Percentiles rank a stretch among this genome's conserved stretches.
Evolutionary conservation across 2,888 invertebrate genomes (phyloP).

Genomic region (Himalopsyche tibetana): DNA sequence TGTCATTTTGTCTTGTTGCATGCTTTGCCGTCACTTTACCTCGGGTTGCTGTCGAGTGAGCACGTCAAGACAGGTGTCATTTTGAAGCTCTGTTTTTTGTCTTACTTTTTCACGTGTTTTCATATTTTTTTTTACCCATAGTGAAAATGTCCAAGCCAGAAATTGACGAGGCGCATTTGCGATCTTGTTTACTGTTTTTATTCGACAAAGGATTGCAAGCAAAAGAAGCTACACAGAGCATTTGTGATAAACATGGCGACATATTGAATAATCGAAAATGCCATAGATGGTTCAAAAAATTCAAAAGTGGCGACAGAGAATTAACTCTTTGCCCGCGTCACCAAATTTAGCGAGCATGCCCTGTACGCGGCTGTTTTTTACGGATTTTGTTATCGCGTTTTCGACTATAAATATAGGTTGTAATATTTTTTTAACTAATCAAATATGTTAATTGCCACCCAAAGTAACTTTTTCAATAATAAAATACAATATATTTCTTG

Average conservation of each 20-base stretch:
- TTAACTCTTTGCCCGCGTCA: too few relatives aligned
- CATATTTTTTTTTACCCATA: not conserved
- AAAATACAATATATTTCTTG: too few relatives aligned
- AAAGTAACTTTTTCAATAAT: too few relatives aligned
- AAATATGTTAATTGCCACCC: too few relatives aligned
- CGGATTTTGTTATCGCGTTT: too few relatives aligned
- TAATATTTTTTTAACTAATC: too few relatives aligned
- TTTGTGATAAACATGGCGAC: conserved; percentile 16
- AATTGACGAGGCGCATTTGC: not conserved
- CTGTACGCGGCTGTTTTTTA: too few relatives aligned
- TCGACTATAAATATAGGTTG: too few relatives aligned
- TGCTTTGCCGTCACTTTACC: too few relatives aligned
- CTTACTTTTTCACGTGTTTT: not conserved
- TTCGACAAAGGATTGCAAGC: conserved; percentile 27
- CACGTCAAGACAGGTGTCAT: not conserved
- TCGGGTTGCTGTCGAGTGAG: too few relatives aligned
- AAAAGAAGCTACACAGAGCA: conserved; percentile 36
- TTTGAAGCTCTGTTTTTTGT: not conserved
- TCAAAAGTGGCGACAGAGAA: not conserved
- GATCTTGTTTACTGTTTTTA: conserved; percentile 36
- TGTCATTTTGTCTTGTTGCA: too few relatives aligned
- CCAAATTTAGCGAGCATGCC: too few relatives aligned
- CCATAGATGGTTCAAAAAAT: conserved; percentile 17
- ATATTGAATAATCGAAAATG: conserved; percentile 37
- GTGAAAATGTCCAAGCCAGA: not conserved